Evolutionary conservation across 2,113 vertebrate genomes (phyloP), one percentile per base, ranked within the genome.

Genomic region (Aplodontia rufa): DNA sequence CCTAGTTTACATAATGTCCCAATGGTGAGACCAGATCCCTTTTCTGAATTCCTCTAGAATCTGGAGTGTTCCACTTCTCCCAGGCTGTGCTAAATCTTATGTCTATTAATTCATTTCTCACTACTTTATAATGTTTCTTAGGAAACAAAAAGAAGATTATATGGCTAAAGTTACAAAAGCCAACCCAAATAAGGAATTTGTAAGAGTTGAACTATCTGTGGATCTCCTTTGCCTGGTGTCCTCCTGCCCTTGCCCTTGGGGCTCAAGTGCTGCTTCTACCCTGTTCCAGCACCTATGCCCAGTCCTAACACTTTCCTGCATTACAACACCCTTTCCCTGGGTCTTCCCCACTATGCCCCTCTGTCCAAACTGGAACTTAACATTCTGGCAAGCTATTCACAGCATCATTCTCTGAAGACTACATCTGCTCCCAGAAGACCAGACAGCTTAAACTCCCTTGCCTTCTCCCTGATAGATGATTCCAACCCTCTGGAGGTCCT

Each of bases 1-100:
- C 37, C 24, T 28, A 79, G 42, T 86, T 91, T 75, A 87, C 79
- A 86, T 9, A 72, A 60, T 71, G 40, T 72, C 17, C 87, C 16
- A 78, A n/a, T 45, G 1, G 4, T 81, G 1, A 28, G 60, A 62
- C 13, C 71, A 35, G 62, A 89, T 20, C 14, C 40, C 26, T n/a
- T 13, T 13, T 83, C 45, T 82, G 30, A 49, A 51, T 37, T 90
- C 10, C n/a, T 62, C 51, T 37, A 51, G 40, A 86, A 62, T 1
- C 32, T 60, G 91, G 40, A 87, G 8, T 45, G 24, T 24, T 62
- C 26, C 66, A 30, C 37, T 85, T 35, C 11, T n/a, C 32, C 37
- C 19, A 76, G 37, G 22, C 60, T 35, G 62, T 79, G 58, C 12
- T 26, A 47, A 35, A 45, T 32, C 45, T 90, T 69, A 6, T 55